Evolutionary conservation across 2,113 vertebrate genomes (phyloP).

Genomic region (Abramis brama): DNA sequence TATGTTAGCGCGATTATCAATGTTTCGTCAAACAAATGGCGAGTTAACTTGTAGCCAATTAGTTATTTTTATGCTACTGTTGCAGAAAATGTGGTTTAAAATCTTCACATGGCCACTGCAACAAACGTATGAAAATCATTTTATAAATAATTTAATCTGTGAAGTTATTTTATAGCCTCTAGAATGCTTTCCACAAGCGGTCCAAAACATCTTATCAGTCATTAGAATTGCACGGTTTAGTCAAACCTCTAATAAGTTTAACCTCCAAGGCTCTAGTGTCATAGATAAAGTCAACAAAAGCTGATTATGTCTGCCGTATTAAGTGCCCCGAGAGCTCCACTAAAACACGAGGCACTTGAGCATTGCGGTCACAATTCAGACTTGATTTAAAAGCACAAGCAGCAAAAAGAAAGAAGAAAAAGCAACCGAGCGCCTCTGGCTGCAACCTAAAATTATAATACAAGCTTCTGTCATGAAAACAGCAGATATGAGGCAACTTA

Average conservation of each 20-base stretch:
- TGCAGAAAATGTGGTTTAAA: neutral
- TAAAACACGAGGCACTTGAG: slow-evolving; percentile 50
- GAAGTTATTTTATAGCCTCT: slow-evolving; percentile 30
- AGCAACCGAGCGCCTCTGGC: neutral
- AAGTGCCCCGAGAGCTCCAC: slow-evolving; percentile 42
- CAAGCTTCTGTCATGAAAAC: slow-evolving; percentile 23
- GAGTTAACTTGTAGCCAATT: too few relatives aligned
- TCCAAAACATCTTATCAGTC: slow-evolving; percentile 38
- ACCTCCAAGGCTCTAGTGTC: slow-evolving; percentile 46
- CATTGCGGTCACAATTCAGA: slow-evolving; percentile 4
- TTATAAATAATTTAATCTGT: slow-evolving; percentile 31
- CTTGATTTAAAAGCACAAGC: slow-evolving; percentile 11
- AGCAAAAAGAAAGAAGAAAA: neutral
- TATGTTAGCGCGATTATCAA: slow-evolving; percentile 60
- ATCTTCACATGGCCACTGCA: neutral
- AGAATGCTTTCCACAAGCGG: slow-evolving; percentile 6
- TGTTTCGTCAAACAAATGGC: neutral
- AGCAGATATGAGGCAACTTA: neutral
- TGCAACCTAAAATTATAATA: slow-evolving; percentile 23
- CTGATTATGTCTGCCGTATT: slow-evolving; percentile 62
- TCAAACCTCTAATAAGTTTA: slow-evolving; percentile 46
- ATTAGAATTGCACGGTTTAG: slow-evolving; percentile 43
- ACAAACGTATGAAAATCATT: neutral
- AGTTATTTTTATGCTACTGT: neutral
- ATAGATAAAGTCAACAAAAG: slow-evolving; percentile 45